phyloP scores from a whole-genome alignment of 2,888 invertebrate species.

The Poecilobothrus nobilitatus region DNA sequence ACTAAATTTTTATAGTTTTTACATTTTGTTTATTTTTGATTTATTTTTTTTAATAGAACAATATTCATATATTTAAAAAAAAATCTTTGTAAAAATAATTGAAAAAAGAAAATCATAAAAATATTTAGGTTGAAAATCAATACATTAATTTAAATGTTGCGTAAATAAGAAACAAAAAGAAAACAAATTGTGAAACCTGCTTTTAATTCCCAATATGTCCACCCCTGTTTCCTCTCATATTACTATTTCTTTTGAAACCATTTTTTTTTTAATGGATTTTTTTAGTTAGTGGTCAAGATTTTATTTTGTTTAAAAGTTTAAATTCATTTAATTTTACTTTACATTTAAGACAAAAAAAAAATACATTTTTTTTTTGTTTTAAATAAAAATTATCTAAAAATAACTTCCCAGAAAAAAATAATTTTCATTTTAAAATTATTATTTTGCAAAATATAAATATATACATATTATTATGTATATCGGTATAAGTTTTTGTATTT shows the following conservation, averaged over 20 bases:
- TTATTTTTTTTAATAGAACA: too few species aligned
- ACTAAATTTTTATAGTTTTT: background rate
- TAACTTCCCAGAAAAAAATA: background rate
- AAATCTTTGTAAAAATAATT: background rate
- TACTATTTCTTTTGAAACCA: background rate
- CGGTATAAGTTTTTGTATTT: too few species aligned
- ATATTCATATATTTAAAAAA: background rate
- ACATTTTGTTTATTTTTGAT: background rate
- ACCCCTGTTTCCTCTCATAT: background rate
- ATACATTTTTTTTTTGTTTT: background rate
- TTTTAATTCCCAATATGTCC: background rate
- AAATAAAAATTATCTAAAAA: background rate
- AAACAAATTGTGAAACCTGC: too few species aligned
- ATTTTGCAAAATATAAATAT: background rate
- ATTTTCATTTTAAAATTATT: background rate
- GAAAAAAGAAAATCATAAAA: background rate
- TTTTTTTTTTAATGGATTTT: background rate
- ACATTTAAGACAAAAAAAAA: background rate
- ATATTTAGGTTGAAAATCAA: slow-evolving; percentile 2
- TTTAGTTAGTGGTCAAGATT: background rate
- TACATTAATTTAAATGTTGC: background rate
- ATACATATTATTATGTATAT: too few species aligned
- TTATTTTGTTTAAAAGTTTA: background rate
- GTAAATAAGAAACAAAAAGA: background rate
- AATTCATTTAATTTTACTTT: background rate